Base-by-base conservation (phyloP, 2,797 vertebrate species). In the Spinus pinus region DNA sequence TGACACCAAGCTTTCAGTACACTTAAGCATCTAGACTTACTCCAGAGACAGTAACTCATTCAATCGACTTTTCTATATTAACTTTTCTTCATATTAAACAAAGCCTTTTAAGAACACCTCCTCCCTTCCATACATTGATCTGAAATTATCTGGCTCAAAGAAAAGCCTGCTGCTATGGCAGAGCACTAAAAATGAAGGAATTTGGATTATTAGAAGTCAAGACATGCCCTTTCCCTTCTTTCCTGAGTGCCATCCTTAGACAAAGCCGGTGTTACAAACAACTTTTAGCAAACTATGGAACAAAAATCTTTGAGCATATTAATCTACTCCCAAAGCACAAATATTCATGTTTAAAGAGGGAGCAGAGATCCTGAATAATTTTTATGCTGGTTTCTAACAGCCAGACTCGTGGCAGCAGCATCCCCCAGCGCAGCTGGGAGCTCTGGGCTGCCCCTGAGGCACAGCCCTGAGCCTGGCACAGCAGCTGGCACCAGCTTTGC, bases 401-500 rank as follows among this genome's bases (percentile, higher is more conserved):
- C 17, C 61, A 58, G 75, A 11, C 14, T 28, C 4, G 1, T 0
- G 0, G 1, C 42, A 46, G 72, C 50, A 69, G 86, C 22, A 2
- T 14, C 14, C 35, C 4, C 30, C 18, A 3, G 57, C 0, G 0
- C 50, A 30, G 51, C 19, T 28, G 19, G 88, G 47, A 84, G 56
- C 30, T 3, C 19, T 0, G 10, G 39, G 72, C 49, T 37, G 31
- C 28, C 47, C 78, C 24, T 0, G 2, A 10, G 72, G 21, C 9
- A 0, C 9, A 2, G 83, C 67, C 53, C 84, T 0, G 0, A 46
- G 83, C 77, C 87, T 35, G 3, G 62, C 60, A 27, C 39, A 49
- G 86, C 86, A 88, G 86, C 84, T 74, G 93, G 46, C 73, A 50
- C 61, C 61, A 71, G 86, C 89, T 41, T 10, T 14, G 81, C 60